Base-by-base conservation (phyloP, 2,113 vertebrate genomes). In the Cnemophilus loriae region DNA sequence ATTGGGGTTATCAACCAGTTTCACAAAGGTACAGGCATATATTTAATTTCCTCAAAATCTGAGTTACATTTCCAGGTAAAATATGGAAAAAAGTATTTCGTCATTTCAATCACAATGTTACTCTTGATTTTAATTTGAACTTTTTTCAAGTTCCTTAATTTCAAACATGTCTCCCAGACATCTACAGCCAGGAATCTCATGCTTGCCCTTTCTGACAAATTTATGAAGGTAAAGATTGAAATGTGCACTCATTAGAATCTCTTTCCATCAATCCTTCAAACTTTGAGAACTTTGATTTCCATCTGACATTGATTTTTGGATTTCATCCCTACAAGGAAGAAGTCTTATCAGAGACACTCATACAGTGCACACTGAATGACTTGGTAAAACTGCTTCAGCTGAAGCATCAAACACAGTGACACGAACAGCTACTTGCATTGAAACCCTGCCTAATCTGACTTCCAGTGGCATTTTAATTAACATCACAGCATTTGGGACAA, bases 281-380 rank as follows among this genome's bases (percentile, higher is more conserved):
- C 55, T 87, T 89, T 64, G 57, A 93, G 83, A 97, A 88, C 67
- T 95, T 95, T 96, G 95, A 98, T 97, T 97, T 96, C 67, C 80
- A 96, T 96, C 93, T 98, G 94, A 97, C 91, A 95, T 81, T 92
- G 95, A 97, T 97, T 97, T 97, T 95, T 27, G 64, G 88, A 96
- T 96, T 97, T 96, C 75, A 95, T 50, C 53, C 76, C 67, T 96
- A 88, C 27, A 94, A 97, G 74, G 65, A 83, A 95, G 60, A 82
- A 97, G 87, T 73, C 89, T 97, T 97, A 97, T 95, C 90, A 94
- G 92, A 96, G 90, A 96, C 93, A 89, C 44, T 87, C 95, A 96
- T 84, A 80, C 41, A 92, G 61, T 39, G 59, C 84, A 95, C 49
- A 74, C 20, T 23, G 39, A 84, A 90, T 57, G 77, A 92, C 80